Conservation (phyloP, 1,140 invertebrate genomes). For the Calliopsis andreniformis region DNA sequence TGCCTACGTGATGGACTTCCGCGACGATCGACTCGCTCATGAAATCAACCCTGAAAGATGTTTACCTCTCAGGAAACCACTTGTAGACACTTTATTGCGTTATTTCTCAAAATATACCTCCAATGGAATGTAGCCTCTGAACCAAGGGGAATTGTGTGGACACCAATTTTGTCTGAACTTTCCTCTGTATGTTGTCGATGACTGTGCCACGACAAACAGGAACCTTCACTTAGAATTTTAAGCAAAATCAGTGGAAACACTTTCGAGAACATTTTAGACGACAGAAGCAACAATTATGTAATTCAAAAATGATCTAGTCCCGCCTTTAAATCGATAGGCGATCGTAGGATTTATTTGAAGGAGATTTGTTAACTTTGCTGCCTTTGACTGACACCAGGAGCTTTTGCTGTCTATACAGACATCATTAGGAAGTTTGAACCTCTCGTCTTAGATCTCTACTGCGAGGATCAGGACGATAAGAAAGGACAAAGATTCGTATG, state of each 20-base stretch:
- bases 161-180: background rate
- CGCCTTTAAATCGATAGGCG: background rate
- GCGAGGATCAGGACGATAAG: background rate
- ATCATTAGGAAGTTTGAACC: background rate
- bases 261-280: conserved; percentile 1
- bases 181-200: background rate
- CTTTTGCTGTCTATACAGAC: background rate
- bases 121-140: conserved; percentile 76
- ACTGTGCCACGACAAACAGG: conserved; percentile 13
- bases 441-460: conserved; percentile 31
- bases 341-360: background rate
- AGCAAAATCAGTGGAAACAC: conserved; percentile 19
- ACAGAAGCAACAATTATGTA: background rate
- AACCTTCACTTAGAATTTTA: conserved; percentile 12
- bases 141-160: conserved; percentile 76
- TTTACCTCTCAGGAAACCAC: too few species aligned
- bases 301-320: background rate
- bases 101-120: conserved; percentile 67
- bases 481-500: conserved; percentile 16
- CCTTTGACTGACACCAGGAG: background rate
- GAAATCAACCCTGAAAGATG: conserved; percentile 76
- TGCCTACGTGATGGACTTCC: conserved; percentile 81
- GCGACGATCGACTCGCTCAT: conserved; percentile 75
- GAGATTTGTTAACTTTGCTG: background rate
- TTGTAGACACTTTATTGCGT: background rate